These are phyloP conservation scores for Grallaria varia DNA, from an alignment of 2,113 vertebrate species.

Conservation along the genomic window DNA sequence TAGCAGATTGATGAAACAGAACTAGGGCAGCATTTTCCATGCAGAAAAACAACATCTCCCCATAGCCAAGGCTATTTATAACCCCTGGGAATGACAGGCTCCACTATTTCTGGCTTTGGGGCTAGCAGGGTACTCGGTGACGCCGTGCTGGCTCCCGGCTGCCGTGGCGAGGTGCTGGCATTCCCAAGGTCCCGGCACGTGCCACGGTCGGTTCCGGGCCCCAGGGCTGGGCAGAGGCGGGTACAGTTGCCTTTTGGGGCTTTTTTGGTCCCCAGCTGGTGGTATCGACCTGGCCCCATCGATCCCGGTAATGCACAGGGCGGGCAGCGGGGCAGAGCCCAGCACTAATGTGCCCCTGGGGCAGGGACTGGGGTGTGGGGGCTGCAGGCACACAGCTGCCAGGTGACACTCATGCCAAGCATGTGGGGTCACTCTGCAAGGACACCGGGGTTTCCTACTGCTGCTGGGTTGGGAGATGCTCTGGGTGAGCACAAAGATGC, in stretches of 20 bases:
- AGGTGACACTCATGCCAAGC: not conserved
- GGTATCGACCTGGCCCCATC: not conserved
- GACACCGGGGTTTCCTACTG: not conserved
- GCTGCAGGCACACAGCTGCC: not conserved
- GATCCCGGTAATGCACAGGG: not conserved
- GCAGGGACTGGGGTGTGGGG: not conserved
- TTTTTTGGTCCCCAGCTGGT: not conserved
- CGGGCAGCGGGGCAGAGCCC: not conserved
- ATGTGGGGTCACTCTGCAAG: not conserved
- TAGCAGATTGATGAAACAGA: constrained; percentile 64
- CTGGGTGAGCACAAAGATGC: accelerated
- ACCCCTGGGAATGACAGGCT: constrained; percentile 79
- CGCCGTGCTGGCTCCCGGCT: not conserved
- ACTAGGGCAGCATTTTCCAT: constrained; percentile 71
- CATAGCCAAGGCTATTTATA: constrained; percentile 76
- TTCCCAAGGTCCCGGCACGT: not conserved
- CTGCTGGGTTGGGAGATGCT: not conserved
- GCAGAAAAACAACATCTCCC: constrained; percentile 73
- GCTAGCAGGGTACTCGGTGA: not conserved
- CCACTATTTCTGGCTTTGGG: constrained; percentile 69
- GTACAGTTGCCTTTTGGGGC: not conserved
- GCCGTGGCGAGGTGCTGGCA: accelerated
- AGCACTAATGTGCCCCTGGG: not conserved
- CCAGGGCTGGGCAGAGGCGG: not conserved
- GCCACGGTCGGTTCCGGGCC: accelerated